Base-by-base conservation (phyloP, 1,140 invertebrate genomes). In the Linepithema humile region DNA sequence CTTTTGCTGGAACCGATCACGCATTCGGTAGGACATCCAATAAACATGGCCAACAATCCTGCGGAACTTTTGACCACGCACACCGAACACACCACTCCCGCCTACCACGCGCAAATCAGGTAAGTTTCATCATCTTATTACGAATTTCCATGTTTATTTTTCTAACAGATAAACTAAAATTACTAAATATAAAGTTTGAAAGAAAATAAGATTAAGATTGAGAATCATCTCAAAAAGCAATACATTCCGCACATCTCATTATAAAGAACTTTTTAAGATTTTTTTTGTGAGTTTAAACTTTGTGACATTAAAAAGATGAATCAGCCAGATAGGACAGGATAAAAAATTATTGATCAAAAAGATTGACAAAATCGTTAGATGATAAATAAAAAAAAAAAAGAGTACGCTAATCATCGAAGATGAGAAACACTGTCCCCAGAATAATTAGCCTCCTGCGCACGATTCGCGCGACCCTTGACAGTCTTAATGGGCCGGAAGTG, bases 81-180 rank as follows among this genome's bases (percentile, higher is more conserved):
- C 82, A 94, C 94, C 48, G 94, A 94, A 74, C 93, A 95, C 87
- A 94, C 93, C 35, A 92, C 92, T 26, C 94, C 93, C 50, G 91
- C 94, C 55, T 94, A 94, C 64, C 94, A 94, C 85, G 90, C 94
- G 83, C 94, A 94, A 89, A 94, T 94, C 60, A 94, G 93, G 94
- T 94, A 72, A 65, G 35, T 9, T 20, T 65, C 35, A 40, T 3
- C 20, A 64, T 57, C 38, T 43, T 53, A 2, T 15, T 74, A 59
- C 10, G 12, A 20, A 60, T 0, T 17, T n/a, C 12, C 50, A 1
- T 1, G 4, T 1, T 32, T 6, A 50, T 43, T 17, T 20, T 26
- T 10, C 53, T 53, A 4, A 17, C 48, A 12, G 43, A 45, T 73
- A n/a, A 26, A 73, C 40, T 7, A 1, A 20, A 74, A 43, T 45